These are phyloP conservation scores for Bungarus multicinctus DNA, from an alignment of 2,113 vertebrate genomes.

Conservation along the genomic window DNA sequence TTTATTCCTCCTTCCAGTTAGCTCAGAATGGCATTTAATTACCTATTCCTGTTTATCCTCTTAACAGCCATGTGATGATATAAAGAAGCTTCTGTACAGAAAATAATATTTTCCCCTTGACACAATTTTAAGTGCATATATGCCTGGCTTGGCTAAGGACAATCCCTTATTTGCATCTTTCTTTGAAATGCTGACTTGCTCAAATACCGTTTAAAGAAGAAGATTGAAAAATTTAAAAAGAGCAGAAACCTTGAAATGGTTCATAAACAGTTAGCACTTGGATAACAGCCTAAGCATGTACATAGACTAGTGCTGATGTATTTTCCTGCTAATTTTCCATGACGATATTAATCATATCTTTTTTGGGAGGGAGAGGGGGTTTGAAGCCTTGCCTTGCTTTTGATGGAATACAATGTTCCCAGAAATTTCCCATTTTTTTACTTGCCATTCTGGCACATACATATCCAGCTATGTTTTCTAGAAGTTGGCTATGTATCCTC, in stretches of 20 bases:
- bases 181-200: not conserved
- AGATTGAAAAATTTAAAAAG: not conserved
- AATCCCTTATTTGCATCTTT: not conserved
- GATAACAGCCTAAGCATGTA: not conserved
- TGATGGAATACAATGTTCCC: not conserved
- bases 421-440: not conserved
- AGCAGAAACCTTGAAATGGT: not conserved
- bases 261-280: not conserved
- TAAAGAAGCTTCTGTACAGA: not conserved
- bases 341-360: not conserved
- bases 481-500: not conserved
- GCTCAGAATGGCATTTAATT: not conserved
- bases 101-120: not conserved
- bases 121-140: not conserved
- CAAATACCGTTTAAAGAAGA: not conserved
- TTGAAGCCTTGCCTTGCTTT: not conserved
- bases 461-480: not conserved
- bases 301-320: not conserved
- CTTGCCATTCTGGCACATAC: not conserved
- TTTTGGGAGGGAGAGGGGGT: not conserved
- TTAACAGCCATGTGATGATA: not conserved
- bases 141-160: not conserved
- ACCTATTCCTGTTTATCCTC: not conserved
- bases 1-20: not conserved
- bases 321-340: not conserved